Evolutionary conservation across 1,140 invertebrate genomes (phyloP), one percentile per base, ranked within the genome.

Genomic region (Brachystomella parvula): DNA sequence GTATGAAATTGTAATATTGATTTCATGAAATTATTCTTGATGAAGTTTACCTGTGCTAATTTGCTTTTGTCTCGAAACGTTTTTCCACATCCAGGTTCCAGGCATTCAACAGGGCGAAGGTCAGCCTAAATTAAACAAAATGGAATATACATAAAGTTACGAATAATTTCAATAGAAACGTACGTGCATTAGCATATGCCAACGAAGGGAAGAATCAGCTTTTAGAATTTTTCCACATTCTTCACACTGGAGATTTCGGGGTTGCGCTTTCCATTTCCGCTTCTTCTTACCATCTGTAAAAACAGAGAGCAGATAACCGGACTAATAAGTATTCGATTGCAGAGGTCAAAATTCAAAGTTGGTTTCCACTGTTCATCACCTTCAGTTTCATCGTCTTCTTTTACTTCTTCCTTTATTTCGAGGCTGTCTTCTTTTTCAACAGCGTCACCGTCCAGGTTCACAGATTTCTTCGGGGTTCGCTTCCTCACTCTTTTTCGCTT

Each of bases 221-320:
- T 67, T 67, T 12, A 67, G 60, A 17, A 67, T 59, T 44, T 67
- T 67, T 9, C 65, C 65, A 59, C 65, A 66, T 30, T 66, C 65
- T 61, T 58, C 21, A 44, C 44, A 28, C 32, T 61, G 28, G 9
- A 53, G 28, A 30, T 30, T 60, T 29, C 39, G 32, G 47, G 56
- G 32, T 66, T 35, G 9, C 31, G 65, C 17, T 44, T 59, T 56
- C 59, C 59, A 33, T 61, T 66, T 49, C 56, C 33, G 31, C 65
- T 58, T 61, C 53, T 57, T 59, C 57, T 15, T 56, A 35, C 59
- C 32, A 39, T 66, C 39, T 57, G 39, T 30, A 65, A 47, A 56
- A 30, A n/a, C 17, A 63, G 32, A 44, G 9, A 44, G n/a, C 9
- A 9, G n/a, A n/a, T 44, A 12, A 12, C n/a, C n/a, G 39, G n/a